phyloP scores from a whole-genome alignment of 2,797 vertebrate species.

The Acanthornis magna region DNA sequence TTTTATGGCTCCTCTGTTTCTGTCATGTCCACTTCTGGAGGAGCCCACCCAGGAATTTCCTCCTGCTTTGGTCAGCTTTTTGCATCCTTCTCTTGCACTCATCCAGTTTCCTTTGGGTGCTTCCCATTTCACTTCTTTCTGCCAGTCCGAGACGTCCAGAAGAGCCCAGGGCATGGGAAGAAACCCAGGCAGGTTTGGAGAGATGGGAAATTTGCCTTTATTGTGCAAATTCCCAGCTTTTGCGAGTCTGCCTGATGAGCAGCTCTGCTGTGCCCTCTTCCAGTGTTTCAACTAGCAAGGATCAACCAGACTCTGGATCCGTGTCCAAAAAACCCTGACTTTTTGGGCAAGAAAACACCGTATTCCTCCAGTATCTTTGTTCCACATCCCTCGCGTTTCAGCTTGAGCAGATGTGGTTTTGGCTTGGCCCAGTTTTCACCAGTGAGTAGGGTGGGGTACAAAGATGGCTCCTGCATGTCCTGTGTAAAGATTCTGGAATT shows the following conservation, averaged over 20 bases:
- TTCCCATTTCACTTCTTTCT: neutral
- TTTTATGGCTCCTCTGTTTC: neutral
- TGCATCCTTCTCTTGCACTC: neutral
- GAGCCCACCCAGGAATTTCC: neutral
- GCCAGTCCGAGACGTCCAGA: neutral
- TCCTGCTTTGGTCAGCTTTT: neutral
- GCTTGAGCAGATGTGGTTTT: too few species aligned
- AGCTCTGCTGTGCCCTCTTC: neutral
- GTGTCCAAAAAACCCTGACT: neutral
- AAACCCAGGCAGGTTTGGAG: neutral
- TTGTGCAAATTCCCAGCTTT: neutral
- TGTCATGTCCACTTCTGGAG: neutral
- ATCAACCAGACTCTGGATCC: neutral
- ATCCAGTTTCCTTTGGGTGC: neutral
- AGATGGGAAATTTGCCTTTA: neutral
- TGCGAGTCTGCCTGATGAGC: neutral
- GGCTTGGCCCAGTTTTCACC: too few species aligned
- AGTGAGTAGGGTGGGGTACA: too few species aligned
- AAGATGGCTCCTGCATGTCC: too few species aligned
- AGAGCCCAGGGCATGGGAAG: neutral
- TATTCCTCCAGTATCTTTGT: neutral
- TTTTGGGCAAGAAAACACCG: fast-evolving
- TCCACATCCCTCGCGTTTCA: neutral
- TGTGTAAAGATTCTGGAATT: too few species aligned
- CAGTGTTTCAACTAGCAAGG: neutral